phyloP scores from a whole-genome alignment of 2,113 vertebrate species.

The Okapia johnstoni region DNA sequence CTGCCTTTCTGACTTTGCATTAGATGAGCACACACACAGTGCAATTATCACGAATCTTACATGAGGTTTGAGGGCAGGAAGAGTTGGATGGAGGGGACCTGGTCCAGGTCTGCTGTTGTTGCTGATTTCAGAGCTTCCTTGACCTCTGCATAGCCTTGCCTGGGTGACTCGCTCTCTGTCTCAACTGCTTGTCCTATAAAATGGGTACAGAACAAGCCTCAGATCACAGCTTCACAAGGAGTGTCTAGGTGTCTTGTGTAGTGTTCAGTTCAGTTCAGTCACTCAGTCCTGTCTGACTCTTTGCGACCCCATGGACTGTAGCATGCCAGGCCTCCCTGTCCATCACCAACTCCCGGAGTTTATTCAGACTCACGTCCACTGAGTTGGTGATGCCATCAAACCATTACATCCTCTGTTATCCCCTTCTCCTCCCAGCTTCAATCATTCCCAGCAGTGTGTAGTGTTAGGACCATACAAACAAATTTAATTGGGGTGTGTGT shows the following conservation, averaged over 20 bases:
- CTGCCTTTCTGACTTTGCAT: background rate
- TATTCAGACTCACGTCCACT: accelerated
- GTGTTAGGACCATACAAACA: background rate
- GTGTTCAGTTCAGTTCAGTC: background rate
- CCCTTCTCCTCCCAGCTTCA: background rate
- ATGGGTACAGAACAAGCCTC: accelerated
- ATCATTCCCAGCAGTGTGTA: background rate
- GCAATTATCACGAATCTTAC: accelerated
- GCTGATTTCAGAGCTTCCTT: background rate
- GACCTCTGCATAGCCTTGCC: background rate
- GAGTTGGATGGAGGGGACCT: accelerated
- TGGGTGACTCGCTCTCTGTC: background rate
- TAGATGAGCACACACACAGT: accelerated
- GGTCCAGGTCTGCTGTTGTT: background rate
- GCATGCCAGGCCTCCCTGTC: background rate
- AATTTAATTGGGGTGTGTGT: background rate
- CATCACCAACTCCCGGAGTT: background rate
- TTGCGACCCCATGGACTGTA: background rate
- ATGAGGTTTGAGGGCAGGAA: no score
- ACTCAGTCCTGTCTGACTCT: accelerated
- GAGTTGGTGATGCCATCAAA: background rate
- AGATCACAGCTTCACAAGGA: background rate
- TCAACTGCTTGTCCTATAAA: background rate
- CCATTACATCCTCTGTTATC: accelerated
- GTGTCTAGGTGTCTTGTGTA: accelerated